phyloP scores from a whole-genome alignment of 2,797 vertebrate genomes.

The Allobates femoralis region DNA sequence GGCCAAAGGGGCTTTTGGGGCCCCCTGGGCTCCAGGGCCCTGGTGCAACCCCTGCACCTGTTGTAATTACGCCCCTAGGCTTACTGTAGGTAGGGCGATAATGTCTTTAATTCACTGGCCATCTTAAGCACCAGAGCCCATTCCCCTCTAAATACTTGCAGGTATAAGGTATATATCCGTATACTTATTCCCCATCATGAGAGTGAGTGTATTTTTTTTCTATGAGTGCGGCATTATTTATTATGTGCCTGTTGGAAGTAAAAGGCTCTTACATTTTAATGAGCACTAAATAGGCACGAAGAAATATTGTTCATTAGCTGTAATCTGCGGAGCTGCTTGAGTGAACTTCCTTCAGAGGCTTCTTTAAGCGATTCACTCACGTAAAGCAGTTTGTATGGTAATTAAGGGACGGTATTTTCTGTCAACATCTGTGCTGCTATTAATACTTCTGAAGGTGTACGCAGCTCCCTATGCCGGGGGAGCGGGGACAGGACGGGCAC shows the following conservation, averaged over 20 bases:
- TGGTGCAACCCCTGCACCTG: too few relatives aligned
- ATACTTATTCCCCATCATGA: neutral
- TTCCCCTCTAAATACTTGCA: too few relatives aligned
- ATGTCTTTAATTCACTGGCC: too few relatives aligned
- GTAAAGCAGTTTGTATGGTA: slow-evolving; percentile 97
- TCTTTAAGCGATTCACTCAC: slow-evolving; percentile 96
- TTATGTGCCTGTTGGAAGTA: slow-evolving; percentile 83
- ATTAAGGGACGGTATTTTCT: slow-evolving; percentile 95
- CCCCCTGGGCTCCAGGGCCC: too few relatives aligned
- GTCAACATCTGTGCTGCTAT: slow-evolving; percentile 92
- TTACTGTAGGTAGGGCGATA: too few relatives aligned
- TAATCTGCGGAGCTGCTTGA: slow-evolving; percentile 94
- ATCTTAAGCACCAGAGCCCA: too few relatives aligned
- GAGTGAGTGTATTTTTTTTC: neutral
- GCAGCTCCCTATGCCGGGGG: slow-evolving; percentile 70
- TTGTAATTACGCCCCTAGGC: too few relatives aligned
- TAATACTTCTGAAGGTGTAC: slow-evolving; percentile 79
- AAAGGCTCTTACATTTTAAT: slow-evolving; percentile 90
- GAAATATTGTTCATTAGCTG: slow-evolving; percentile 91
- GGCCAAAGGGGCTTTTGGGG: too few relatives aligned
- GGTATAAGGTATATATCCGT: neutral
- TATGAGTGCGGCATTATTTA: slow-evolving; percentile 79
- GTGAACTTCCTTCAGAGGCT: slow-evolving; percentile 90
- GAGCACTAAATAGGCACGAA: slow-evolving; percentile 86
- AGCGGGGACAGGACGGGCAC: slow-evolving; percentile 63